Percentiles rank a stretch among this genome's conserved stretches.
Evolutionary conservation across 1,140 invertebrate species (phyloP).

Genomic region (Dendroctonus ponderosae): DNA sequence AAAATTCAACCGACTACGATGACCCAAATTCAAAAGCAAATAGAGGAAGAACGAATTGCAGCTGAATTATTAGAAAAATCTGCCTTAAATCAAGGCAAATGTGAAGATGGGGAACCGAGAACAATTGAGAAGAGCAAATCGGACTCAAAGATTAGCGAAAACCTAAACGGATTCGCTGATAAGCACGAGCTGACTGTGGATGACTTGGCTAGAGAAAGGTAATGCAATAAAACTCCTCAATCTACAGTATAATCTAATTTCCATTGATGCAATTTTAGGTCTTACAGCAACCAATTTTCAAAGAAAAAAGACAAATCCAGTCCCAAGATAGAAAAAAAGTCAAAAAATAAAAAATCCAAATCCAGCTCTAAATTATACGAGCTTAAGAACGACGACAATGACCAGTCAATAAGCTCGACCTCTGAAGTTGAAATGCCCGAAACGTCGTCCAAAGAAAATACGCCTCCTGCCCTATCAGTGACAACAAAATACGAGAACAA

Average conservation of each 20-base stretch:
- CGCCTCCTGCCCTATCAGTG: slow-evolving; percentile 3
- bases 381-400: slow-evolving; percentile 52
- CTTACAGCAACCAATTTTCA: slow-evolving; percentile 52
- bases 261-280: slow-evolving; percentile 13
- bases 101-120: slow-evolving; percentile 30
- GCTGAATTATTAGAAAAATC: slow-evolving; percentile 15
- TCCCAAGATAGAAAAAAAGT: slow-evolving; percentile 55
- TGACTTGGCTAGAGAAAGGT: slow-evolving; percentile 44
- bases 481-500: slow-evolving; percentile 46
- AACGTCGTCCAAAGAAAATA: slow-evolving; percentile 24
- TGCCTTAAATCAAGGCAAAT: background rate
- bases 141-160: slow-evolving; percentile 64
- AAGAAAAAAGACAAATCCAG: slow-evolving; percentile 52
- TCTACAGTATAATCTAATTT: background rate
- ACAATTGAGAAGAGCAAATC: slow-evolving; percentile 64
- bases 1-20: slow-evolving; percentile 67
- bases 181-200: slow-evolving; percentile 51
- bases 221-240: slow-evolving; percentile 4
- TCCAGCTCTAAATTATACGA: slow-evolving; percentile 56
- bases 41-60: slow-evolving; percentile 18
- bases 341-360: slow-evolving; percentile 57
- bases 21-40: slow-evolving; percentile 24
- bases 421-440: slow-evolving; percentile 22
- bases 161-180: slow-evolving; percentile 49
- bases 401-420: slow-evolving; percentile 20